Evolutionary conservation across 2,797 vertebrate genomes (phyloP).

Genomic region (Phaenicophaeus curvirostris): DNA sequence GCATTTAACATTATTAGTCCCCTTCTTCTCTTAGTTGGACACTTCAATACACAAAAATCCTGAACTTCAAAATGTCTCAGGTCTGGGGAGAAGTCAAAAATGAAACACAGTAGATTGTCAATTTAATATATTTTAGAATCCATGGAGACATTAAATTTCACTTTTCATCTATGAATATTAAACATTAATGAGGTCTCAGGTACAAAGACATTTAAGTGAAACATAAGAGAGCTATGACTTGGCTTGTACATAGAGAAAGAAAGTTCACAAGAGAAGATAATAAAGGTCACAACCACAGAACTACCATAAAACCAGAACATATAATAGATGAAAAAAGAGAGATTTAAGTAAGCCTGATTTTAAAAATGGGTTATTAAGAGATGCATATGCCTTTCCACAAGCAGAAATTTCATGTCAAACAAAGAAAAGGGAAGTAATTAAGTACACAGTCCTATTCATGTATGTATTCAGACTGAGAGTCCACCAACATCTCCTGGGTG

Average conservation of each 20-base stretch:
- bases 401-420: neutral
- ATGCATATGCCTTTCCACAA: neutral
- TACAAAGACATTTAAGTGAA: constrained; percentile 61
- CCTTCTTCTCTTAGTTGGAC: neutral
- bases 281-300: constrained; percentile 51
- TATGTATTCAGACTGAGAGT: neutral
- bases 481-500: neutral
- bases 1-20: constrained; percentile 54
- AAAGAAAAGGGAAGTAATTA: neutral
- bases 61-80: constrained; percentile 42
- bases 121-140: constrained; percentile 46
- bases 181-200: constrained; percentile 56
- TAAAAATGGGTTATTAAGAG: neutral
- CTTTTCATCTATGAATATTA: constrained; percentile 58
- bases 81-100: constrained; percentile 43
- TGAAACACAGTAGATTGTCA: constrained; percentile 53
- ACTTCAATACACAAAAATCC: constrained; percentile 3
- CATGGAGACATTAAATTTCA: constrained; percentile 27
- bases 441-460: neutral
- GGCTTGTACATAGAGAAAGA: neutral
- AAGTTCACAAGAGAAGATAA: constrained; percentile 41
- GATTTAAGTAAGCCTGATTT: neutral
- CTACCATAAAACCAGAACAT: constrained; percentile 6
- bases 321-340: neutral
- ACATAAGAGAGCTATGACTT: constrained; percentile 51